Conservation (phyloP, 1,140 invertebrate genomes). For the Drosophila willistoni region DNA sequence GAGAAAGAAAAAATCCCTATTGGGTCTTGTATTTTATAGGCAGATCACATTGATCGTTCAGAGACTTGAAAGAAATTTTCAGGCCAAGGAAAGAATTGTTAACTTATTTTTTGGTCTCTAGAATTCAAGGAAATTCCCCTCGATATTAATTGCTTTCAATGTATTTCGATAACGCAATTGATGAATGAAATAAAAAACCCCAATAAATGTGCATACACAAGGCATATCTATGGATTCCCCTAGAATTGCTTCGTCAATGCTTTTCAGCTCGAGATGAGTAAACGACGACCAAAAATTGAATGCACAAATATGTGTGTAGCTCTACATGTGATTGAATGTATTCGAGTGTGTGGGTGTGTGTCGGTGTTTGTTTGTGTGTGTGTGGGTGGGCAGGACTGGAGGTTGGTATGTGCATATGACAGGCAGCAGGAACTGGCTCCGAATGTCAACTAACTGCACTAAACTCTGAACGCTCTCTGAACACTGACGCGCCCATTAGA, state of each 20-base stretch:
- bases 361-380: too few species aligned
- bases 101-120: too few species aligned
- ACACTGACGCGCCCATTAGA: constrained; percentile 53
- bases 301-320: background rate
- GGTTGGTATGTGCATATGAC: constrained; percentile 56
- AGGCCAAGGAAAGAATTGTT: too few species aligned
- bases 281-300: constrained; percentile 6
- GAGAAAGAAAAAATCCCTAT: too few species aligned
- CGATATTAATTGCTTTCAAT: too few species aligned
- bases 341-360: background rate
- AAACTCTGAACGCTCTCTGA: constrained; percentile 46
- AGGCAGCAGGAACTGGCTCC: constrained; percentile 25
- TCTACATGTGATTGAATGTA: constrained; percentile 7
- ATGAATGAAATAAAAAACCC: too few species aligned
- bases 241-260: background rate
- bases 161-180: too few species aligned
- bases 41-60: too few species aligned
- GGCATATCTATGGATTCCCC: background rate
- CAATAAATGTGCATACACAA: too few species aligned
- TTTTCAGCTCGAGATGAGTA: background rate
- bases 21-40: too few species aligned
- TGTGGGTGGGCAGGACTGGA: constrained; percentile 1
- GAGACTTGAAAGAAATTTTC: too few species aligned
- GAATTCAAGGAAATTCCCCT: too few species aligned
- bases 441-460: constrained; percentile 56